A percentile compares a stretch with the other conserved stretches of the same genome.
phyloP scores from a whole-genome alignment of 2,888 invertebrate genomes.

The Dynastes maya region DNA sequence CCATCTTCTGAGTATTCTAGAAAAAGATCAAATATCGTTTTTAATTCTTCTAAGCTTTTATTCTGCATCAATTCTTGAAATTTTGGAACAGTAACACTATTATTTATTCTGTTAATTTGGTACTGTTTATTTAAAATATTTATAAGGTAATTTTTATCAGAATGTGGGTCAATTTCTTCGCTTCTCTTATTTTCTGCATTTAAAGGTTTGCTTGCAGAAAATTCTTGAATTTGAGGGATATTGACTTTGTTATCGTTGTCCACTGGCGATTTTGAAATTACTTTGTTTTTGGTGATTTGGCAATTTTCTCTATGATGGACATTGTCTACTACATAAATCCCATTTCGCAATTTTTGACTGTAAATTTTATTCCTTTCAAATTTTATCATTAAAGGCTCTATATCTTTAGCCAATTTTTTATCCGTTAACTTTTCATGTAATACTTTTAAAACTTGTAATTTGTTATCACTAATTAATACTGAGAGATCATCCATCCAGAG shows the following conservation, averaged over 20 bases:
- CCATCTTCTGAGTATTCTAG: conserved; percentile 58
- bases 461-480: conserved; percentile 68
- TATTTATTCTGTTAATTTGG: conserved; percentile 66
- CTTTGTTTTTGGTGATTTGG: conserved; percentile 69
- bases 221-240: too few relatives aligned
- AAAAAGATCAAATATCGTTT: conserved; percentile 61
- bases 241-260: background rate
- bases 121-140: conserved; percentile 66
- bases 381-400: conserved; percentile 69
- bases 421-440: conserved; percentile 72
- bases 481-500: conserved; percentile 73
- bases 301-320: conserved; percentile 25
- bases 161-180: conserved; percentile 54
- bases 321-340: conserved; percentile 73
- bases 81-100: conserved; percentile 64
- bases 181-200: conserved; percentile 37
- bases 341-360: conserved; percentile 72
- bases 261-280: background rate
- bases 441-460: conserved; percentile 73
- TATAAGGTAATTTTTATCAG: conserved; percentile 57
- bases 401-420: conserved; percentile 62
- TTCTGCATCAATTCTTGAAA: conserved; percentile 60
- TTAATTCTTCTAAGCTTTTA: conserved; percentile 58
- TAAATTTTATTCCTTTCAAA: conserved; percentile 68
- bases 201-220: background rate